These are phyloP conservation scores for Plecotus auritus DNA, from an alignment of 2,113 vertebrate genomes.

Conservation along the genomic window DNA sequence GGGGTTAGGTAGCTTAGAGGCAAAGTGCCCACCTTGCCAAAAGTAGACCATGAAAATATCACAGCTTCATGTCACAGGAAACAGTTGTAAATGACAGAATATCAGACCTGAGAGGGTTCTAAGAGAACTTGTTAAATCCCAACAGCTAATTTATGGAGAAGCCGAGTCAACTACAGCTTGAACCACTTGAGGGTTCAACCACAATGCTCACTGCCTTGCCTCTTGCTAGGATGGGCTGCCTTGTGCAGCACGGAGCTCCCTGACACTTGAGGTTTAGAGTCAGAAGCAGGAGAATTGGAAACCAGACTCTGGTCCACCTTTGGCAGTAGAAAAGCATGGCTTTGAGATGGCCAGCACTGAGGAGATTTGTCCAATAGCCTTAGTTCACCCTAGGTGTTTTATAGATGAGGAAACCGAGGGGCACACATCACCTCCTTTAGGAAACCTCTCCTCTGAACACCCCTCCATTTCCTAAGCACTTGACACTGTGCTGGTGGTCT, in stretches of 20 bases:
- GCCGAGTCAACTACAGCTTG: neutral
- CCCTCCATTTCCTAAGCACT: neutral
- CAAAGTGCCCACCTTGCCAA: neutral
- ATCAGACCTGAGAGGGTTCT: neutral
- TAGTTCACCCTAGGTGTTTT: too few relatives aligned
- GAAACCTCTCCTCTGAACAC: neutral
- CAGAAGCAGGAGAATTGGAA: neutral
- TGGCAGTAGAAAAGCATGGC: neutral
- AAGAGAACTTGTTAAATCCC: neutral
- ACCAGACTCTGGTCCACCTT: neutral
- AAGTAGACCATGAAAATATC: neutral
- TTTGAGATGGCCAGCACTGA: too few relatives aligned
- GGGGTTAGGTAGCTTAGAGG: neutral
- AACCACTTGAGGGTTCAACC: neutral
- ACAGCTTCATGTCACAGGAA: neutral
- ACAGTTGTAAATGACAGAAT: neutral
- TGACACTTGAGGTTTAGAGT: neutral
- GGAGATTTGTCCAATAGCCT: neutral
- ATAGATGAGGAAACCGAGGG: neutral
- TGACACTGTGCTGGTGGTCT: neutral
- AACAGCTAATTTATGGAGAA: neutral
- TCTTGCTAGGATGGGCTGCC: neutral
- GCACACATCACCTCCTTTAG: neutral
- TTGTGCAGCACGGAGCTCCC: neutral
- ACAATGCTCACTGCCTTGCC: fast-evolving